Percentiles rank a stretch among this genome's conserved stretches.
These are phyloP conservation scores for Lepus oiostolus DNA, from an alignment of 2,797 vertebrate genomes.

Conservation along the genomic window DNA sequence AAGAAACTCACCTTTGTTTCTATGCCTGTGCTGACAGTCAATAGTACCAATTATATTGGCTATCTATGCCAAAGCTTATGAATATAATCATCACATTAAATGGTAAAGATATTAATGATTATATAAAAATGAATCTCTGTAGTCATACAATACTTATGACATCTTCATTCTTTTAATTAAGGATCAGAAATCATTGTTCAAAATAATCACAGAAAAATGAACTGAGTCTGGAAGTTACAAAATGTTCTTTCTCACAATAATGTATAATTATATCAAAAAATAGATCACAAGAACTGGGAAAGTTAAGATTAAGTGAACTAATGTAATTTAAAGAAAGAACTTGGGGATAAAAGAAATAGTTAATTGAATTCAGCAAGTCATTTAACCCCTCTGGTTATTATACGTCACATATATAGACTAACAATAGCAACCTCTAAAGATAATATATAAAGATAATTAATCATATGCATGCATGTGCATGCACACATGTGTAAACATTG, in stretches of 20 bases:
- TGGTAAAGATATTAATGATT: background rate
- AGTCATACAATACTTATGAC: background rate
- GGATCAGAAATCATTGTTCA: background rate
- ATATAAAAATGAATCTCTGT: background rate
- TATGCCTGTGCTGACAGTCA: slow-evolving; percentile 50
- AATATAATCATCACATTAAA: background rate
- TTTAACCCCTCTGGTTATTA: background rate
- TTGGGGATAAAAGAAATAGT: background rate
- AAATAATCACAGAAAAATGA: slow-evolving; percentile 21
- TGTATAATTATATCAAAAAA: background rate
- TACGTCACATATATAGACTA: background rate
- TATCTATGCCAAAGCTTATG: background rate
- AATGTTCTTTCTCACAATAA: background rate
- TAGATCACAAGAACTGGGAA: background rate
- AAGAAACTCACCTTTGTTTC: slow-evolving; percentile 39
- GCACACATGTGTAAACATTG: background rate
- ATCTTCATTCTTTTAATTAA: slow-evolving; percentile 2
- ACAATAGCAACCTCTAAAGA: background rate
- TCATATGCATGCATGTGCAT: background rate
- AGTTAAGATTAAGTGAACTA: background rate
- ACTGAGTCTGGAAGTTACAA: slow-evolving; percentile 11
- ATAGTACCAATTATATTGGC: slow-evolving; percentile 50
- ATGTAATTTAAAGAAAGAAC: background rate
- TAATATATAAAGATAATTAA: background rate
- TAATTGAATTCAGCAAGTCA: slow-evolving; percentile 3